These are phyloP conservation scores for Chlorocebus sabaeus DNA, from an alignment of 2,113 vertebrate genomes.

Conservation along the genomic window DNA sequence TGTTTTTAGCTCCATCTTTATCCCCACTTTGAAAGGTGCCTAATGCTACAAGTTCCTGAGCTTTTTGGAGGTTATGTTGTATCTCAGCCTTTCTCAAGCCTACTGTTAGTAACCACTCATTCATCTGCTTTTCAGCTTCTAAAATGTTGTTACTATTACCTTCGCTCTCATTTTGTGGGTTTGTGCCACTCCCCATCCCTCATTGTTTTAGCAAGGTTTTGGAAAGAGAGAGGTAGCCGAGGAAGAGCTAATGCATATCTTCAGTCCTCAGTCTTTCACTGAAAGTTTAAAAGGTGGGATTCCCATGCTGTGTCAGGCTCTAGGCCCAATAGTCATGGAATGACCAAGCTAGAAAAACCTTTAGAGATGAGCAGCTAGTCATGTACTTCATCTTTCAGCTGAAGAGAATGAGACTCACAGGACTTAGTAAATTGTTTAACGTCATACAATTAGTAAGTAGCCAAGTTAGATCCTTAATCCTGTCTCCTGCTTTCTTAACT, in stretches of 20 bases:
- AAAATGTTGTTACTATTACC: background rate
- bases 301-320: background rate
- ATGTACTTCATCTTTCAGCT: background rate
- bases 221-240: background rate
- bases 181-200: background rate
- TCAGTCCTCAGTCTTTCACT: background rate
- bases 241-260: background rate
- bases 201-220: background rate
- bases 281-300: background rate
- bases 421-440: background rate
- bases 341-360: background rate
- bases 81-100: background rate
- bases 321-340: background rate
- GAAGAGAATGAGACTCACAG: background rate
- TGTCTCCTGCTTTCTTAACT: background rate
- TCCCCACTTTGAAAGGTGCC: no score
- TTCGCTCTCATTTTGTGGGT: background rate
- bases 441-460: background rate
- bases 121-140: background rate
- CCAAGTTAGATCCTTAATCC: background rate
- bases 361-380: background rate
- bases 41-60: background rate
- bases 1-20: no score
- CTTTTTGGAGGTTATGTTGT: background rate
- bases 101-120: background rate